These are phyloP conservation scores for Geophilus truncorum DNA, from an alignment of 2,888 invertebrate species.

Conservation along the genomic window DNA sequence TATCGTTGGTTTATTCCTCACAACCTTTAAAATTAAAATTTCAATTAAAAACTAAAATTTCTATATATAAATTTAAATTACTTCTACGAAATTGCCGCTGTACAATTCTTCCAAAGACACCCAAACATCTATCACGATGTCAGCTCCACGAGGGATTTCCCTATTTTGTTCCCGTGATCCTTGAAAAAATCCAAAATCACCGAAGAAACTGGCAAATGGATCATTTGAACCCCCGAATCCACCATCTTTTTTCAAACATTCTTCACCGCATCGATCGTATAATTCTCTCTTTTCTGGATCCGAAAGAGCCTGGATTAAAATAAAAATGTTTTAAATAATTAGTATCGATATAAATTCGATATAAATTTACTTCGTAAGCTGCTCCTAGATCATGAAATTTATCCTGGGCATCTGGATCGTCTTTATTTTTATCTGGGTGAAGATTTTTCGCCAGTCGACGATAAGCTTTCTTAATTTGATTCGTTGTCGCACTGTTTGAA, in stretches of 20 bases:
- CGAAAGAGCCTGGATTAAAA: slow-evolving; percentile 60
- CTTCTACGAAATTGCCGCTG: slow-evolving; percentile 93
- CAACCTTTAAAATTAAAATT: slow-evolving; percentile 62
- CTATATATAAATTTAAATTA: slow-evolving; percentile 44
- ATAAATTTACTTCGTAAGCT: slow-evolving; percentile 72
- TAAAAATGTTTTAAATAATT: no score
- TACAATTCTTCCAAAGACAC: slow-evolving; percentile 96
- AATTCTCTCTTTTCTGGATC: slow-evolving; percentile 87
- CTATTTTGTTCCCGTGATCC: slow-evolving; percentile 60
- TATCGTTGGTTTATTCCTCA: slow-evolving; percentile 94
- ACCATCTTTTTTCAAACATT: slow-evolving; percentile 90
- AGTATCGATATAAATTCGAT: no score
- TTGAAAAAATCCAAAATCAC: slow-evolving; percentile 90
- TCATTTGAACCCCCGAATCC: slow-evolving; percentile 75
- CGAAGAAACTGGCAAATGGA: slow-evolving; percentile 95
- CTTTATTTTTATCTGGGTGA: slow-evolving; percentile 96
- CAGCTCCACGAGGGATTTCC: slow-evolving; percentile 76
- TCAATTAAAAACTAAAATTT: not conserved
- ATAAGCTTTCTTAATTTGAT: slow-evolving; percentile 97
- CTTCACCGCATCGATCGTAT: slow-evolving; percentile 95
- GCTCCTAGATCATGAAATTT: slow-evolving; percentile 95
- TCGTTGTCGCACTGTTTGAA: slow-evolving; percentile 73
- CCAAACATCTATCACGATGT: slow-evolving; percentile 82
- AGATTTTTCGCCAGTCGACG: slow-evolving; percentile 88
- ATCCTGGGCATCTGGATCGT: slow-evolving; percentile 84